Conservation (phyloP, 2,888 invertebrate species). For the Graphium colonna region DNA sequence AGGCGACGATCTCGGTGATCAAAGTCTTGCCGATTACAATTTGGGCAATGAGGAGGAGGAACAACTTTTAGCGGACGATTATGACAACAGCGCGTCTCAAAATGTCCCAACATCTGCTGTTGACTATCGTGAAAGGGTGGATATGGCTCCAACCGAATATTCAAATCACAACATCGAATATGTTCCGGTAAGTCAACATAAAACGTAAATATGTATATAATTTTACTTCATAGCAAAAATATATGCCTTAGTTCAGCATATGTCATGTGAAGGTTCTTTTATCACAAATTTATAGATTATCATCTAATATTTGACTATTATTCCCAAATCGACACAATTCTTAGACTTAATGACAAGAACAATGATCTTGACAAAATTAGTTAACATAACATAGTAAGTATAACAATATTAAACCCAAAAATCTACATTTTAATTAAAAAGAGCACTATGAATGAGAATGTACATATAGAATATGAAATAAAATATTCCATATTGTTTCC, state of each 20-base stretch:
- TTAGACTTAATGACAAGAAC: no score
- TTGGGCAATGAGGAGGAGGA: conserved; percentile 76
- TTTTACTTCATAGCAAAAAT: not conserved
- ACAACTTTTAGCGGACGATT: conserved; percentile 70
- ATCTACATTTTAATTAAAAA: no score
- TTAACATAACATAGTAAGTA: no score
- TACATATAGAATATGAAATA: no score
- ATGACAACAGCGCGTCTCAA: conserved; percentile 56
- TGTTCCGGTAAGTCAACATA: conserved; percentile 42
- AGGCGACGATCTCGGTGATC: conserved; percentile 72
- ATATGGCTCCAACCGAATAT: conserved; percentile 51
- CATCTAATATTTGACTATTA: no score
- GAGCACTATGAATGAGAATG: no score
- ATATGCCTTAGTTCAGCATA: not conserved
- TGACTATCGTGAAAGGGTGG: conserved; percentile 42
- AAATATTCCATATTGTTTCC: no score
- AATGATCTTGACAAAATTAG: no score
- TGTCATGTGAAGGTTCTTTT: not conserved
- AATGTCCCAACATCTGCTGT: conserved; percentile 59
- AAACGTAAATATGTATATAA: not conserved
- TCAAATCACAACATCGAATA: conserved; percentile 49
- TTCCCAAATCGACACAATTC: no score
- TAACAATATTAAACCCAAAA: no score
- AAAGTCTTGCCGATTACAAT: conserved; percentile 72
- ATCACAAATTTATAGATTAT: no score